Evolutionary conservation across 2,113 vertebrate genomes (phyloP), one percentile per base, ranked within the genome.

Genomic region (Anarrhichthys ocellatus): DNA sequence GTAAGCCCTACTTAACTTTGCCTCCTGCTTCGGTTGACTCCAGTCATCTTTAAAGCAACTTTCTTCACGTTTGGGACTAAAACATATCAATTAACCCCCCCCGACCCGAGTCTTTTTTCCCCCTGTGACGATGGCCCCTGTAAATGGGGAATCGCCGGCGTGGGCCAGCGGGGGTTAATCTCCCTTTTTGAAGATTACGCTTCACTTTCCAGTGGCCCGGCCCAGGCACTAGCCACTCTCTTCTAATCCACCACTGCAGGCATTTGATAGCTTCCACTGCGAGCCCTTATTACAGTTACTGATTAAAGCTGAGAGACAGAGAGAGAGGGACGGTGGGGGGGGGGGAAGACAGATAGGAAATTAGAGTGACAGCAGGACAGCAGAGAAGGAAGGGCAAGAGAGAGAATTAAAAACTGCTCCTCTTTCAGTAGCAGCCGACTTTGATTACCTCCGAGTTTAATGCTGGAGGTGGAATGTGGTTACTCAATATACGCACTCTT

Each of bases 181-280:
- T 88, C 52, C 54, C 84, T 84, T 89, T 92, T 89, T 91, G 83
- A 89, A 91, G 91, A 92, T 93, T 92, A 92, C 54, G 78, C 80
- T 80, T 87, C 50, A 69, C 69, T 93, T 90, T 87, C 75, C 75
- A 85, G 86, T 38, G 54, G 71, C 76, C 59, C 18, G 76, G 85
- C 67, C 74, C 88, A 84, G 80, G 93, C 82, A 83, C 83, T 87
- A 88, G 84, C 64, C 68, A 72, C 76, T 83, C 73, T 78, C 84
- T 62, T 66, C 87, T 92, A 93, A 94, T 93, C 91, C 87, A 84
- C 70, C 52, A 48, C 81, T 91, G 87, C 65, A 77, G 74, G 82
- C 78, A 89, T 91, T 86, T 89, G 84, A 93, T 85, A 91, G 84
- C 91, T 86, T 82, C 84, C 64, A 84, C 78, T 79, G 84, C 3